Conservation (phyloP, 2,113 vertebrate genomes). For the Chrysochloris asiatica region DNA sequence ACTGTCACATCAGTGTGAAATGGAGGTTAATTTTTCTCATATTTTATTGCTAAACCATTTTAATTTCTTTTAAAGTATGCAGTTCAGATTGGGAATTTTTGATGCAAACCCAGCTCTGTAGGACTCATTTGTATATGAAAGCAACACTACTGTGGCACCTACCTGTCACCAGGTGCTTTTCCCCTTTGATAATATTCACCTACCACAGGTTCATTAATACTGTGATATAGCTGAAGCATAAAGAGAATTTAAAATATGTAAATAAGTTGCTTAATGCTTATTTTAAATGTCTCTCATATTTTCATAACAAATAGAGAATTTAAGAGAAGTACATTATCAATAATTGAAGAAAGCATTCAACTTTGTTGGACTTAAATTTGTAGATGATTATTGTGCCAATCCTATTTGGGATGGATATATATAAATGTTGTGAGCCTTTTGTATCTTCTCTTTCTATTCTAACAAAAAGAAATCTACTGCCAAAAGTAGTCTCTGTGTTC, state of each 20-base stretch:
- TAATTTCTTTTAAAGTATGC: slow-evolving; percentile 78
- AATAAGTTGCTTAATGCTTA: slow-evolving; percentile 8
- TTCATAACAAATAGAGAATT: not conserved
- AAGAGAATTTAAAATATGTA: not conserved
- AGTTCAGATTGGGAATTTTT: slow-evolving; percentile 75
- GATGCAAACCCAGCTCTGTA: slow-evolving; percentile 58
- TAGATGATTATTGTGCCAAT: slow-evolving; percentile 59
- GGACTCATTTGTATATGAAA: slow-evolving; percentile 83
- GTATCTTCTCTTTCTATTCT: slow-evolving; percentile 68
- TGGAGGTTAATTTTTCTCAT: slow-evolving; percentile 68
- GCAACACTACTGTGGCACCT: slow-evolving; percentile 70
- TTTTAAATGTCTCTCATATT: slow-evolving; percentile 29
- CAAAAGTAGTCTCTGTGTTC: slow-evolving; percentile 34
- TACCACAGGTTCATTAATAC: slow-evolving; percentile 77
- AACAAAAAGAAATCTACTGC: slow-evolving; percentile 47
- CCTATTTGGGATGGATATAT: slow-evolving; percentile 55
- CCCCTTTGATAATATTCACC: slow-evolving; percentile 62
- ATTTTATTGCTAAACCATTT: slow-evolving; percentile 82
- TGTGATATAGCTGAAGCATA: slow-evolving; percentile 62
- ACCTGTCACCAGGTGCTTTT: slow-evolving; percentile 72
- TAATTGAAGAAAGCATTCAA: slow-evolving; percentile 62
- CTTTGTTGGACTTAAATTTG: slow-evolving; percentile 57
- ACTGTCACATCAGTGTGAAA: slow-evolving; percentile 74
- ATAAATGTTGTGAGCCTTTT: slow-evolving; percentile 65
- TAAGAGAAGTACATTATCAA: not conserved